phyloP scores from a whole-genome alignment of 2,888 invertebrate species.

The Tenthredo scrophulariae region DNA sequence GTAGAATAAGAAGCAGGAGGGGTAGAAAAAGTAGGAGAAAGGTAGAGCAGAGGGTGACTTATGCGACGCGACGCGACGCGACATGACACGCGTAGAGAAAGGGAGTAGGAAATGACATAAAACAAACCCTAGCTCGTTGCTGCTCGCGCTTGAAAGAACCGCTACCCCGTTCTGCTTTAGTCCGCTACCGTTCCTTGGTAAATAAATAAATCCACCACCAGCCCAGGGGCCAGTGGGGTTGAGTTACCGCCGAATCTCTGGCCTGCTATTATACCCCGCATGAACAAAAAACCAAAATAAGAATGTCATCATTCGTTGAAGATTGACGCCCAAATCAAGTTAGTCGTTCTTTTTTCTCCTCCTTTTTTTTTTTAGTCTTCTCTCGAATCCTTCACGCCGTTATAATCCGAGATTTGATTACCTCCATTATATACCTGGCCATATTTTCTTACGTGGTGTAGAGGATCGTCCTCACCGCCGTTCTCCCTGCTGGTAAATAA shows the following conservation, averaged over 20 bases:
- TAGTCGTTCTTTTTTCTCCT: background rate
- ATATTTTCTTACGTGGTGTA: background rate
- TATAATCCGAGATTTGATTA: background rate
- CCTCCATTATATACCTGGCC: background rate
- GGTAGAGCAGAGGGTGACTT: background rate
- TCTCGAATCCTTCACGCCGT: background rate
- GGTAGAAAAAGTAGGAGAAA: background rate
- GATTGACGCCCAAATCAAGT: background rate
- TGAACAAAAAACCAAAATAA: no score
- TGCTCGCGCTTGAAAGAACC: background rate
- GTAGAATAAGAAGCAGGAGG: background rate
- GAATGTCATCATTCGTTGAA: background rate
- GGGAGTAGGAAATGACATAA: conserved; percentile 11
- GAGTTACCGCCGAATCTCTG: background rate
- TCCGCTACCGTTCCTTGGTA: background rate
- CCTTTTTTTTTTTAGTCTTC: background rate
- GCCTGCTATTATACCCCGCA: background rate
- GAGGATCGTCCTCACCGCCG: background rate
- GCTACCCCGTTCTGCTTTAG: background rate
- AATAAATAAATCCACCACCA: conserved; percentile 33
- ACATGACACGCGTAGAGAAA: background rate
- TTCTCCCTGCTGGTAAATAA: background rate
- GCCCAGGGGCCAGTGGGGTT: background rate
- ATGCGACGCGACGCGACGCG: background rate
- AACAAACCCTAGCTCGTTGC: background rate